These are phyloP conservation scores for Neopipo cinnamomea DNA, from an alignment of 2,113 vertebrate species.

Conservation along the genomic window DNA sequence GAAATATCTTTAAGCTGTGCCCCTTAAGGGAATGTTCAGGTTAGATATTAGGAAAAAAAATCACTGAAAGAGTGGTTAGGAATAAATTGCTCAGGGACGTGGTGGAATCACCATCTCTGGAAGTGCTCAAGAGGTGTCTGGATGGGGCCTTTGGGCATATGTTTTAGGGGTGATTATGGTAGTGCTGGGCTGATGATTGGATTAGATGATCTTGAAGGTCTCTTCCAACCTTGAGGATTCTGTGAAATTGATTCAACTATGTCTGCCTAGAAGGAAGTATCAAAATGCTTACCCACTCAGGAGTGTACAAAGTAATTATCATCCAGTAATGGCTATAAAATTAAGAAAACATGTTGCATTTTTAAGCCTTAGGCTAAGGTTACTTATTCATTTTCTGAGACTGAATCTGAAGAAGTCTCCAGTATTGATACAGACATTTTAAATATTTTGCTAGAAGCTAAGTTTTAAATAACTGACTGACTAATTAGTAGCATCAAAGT, in stretches of 20 bases:
- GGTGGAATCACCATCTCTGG: neutral
- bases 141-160: too few relatives aligned
- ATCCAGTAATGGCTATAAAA: neutral
- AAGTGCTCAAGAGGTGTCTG: neutral
- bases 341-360: conserved; percentile 22
- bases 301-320: neutral
- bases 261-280: neutral
- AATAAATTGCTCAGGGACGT: neutral
- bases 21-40: neutral
- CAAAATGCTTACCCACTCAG: neutral
- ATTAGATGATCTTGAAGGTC: neutral
- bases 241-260: neutral
- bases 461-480: conserved; percentile 21
- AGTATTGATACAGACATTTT: conserved; percentile 4
- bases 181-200: neutral
- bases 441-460: conserved; percentile 45
- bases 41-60: neutral
- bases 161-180: neutral
- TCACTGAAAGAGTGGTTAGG: too few relatives aligned
- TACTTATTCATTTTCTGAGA: conserved; percentile 51
- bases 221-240: neutral
- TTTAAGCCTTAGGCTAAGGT: conserved; percentile 36
- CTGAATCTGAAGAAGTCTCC: neutral
- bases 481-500: conserved; percentile 22
- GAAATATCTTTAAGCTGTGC: neutral